Percentiles rank a stretch among this genome's conserved stretches.
Evolutionary conservation across 2,797 vertebrate species (phyloP).

Genomic region (Chelon auratus): DNA sequence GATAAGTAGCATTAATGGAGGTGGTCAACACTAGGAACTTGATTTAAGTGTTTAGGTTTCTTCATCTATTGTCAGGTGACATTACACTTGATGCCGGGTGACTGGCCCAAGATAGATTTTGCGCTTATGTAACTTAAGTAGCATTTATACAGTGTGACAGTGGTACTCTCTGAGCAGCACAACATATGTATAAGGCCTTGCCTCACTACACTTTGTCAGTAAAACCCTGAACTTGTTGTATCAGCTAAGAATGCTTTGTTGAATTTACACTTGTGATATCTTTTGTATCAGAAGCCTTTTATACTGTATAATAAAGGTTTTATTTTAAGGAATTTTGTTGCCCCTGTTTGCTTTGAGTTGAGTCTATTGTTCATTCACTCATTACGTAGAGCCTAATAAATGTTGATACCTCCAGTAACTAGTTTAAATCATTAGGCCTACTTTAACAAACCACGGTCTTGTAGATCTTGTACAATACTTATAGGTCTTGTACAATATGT

Average conservation of each 20-base stretch:
- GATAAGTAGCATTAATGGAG: conserved; percentile 19
- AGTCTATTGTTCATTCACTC: no score
- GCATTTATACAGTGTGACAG: not conserved
- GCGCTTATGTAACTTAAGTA: conserved; percentile 6
- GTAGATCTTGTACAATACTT: no score
- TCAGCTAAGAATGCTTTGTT: conserved; percentile 80
- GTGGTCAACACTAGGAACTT: not conserved
- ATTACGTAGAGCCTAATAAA: no score
- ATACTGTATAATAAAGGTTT: conserved; percentile 86
- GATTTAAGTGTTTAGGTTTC: not conserved
- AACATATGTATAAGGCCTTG: conserved; percentile 13
- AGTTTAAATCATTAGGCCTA: no score
- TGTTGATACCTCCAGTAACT: no score
- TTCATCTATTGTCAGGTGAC: conserved; percentile 1
- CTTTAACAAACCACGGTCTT: no score
- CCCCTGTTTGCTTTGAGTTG: not conserved
- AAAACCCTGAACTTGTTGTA: conserved; percentile 65
- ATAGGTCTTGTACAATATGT: no score
- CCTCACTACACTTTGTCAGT: conserved; percentile 69
- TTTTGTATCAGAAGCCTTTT: conserved; percentile 87
- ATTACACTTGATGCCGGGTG: not conserved
- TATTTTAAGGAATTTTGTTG: conserved; percentile 82
- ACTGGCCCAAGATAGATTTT: not conserved
- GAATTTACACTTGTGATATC: conserved; percentile 80
- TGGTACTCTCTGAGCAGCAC: conserved; percentile 32